Evolutionary conservation across 2,888 invertebrate genomes (phyloP).

Genomic region (Liopterus haemorrhoidalis): DNA sequence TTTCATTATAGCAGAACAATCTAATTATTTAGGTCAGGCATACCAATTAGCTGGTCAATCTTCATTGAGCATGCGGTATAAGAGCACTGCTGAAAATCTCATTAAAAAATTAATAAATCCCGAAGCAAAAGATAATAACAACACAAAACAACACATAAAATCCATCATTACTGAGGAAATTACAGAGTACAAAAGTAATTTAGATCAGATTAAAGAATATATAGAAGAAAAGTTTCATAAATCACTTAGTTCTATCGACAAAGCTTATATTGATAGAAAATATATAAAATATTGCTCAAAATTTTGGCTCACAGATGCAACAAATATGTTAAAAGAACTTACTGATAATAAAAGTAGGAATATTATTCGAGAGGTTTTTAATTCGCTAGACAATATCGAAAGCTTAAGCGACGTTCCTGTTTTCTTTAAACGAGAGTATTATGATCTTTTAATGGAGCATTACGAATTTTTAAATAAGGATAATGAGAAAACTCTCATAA

Average conservation of each 20-base stretch:
- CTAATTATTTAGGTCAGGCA: no score
- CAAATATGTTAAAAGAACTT: conserved; percentile 4
- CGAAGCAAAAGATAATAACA: no score
- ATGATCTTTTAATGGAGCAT: conserved; percentile 14
- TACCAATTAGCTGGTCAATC: no score
- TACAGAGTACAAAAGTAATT: neutral
- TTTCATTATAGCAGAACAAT: no score
- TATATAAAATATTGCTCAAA: conserved; percentile 23
- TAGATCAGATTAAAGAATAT: conserved; percentile 9
- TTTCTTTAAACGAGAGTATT: conserved; percentile 14
- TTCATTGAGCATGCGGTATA: no score
- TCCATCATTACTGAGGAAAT: conserved; percentile 2
- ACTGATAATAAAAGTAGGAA: conserved; percentile 12
- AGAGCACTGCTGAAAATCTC: no score
- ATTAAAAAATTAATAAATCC: no score
- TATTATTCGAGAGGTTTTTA: conserved; percentile 15
- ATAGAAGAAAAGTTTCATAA: conserved; percentile 14
- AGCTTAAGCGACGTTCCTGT: conserved; percentile 13
- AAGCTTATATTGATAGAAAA: conserved; percentile 21
- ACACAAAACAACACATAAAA: no score
- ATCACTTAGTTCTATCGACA: conserved; percentile 18
- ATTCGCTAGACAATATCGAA: conserved; percentile 13
- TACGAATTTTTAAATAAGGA: neutral
- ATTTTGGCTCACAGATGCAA: conserved; percentile 13
- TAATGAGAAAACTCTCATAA: conserved; percentile 3